Conservation (phyloP, 2,797 vertebrate species). For the Prunella strophiata region DNA sequence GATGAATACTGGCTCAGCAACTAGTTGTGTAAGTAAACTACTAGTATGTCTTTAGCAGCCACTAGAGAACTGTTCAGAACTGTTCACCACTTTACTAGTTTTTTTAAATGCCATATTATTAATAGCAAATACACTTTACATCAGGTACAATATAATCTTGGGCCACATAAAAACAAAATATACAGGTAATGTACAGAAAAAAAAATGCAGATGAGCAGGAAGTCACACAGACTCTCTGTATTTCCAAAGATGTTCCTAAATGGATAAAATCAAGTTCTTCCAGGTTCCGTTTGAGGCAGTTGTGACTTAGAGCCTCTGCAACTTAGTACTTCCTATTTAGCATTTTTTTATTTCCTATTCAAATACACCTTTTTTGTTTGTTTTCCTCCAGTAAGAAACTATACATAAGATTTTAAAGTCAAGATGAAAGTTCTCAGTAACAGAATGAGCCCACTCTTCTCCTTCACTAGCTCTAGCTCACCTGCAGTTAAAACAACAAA, state of each 20-base stretch:
- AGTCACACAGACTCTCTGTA: rapidly evolving
- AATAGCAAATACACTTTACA: background rate
- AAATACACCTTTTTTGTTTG: background rate
- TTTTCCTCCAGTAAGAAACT: background rate
- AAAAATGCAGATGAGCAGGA: background rate
- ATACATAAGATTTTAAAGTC: background rate
- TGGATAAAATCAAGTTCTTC: background rate
- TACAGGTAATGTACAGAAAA: background rate
- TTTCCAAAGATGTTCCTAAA: background rate
- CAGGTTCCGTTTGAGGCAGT: background rate
- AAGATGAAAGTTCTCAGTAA: background rate
- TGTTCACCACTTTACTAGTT: background rate
- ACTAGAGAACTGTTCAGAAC: background rate
- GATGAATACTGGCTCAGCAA: background rate
- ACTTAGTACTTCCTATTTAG: background rate
- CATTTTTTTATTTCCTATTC: background rate
- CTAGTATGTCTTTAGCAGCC: background rate
- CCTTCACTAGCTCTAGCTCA: background rate
- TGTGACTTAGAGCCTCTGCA: background rate
- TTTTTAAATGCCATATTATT: background rate
- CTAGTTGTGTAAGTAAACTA: background rate
- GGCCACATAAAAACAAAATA: background rate
- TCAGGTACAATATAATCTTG: background rate
- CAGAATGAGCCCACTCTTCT: background rate
- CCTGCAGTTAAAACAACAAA: background rate